Base-by-base conservation (phyloP, 1,140 invertebrate species). In the Glossosoma conforme region DNA sequence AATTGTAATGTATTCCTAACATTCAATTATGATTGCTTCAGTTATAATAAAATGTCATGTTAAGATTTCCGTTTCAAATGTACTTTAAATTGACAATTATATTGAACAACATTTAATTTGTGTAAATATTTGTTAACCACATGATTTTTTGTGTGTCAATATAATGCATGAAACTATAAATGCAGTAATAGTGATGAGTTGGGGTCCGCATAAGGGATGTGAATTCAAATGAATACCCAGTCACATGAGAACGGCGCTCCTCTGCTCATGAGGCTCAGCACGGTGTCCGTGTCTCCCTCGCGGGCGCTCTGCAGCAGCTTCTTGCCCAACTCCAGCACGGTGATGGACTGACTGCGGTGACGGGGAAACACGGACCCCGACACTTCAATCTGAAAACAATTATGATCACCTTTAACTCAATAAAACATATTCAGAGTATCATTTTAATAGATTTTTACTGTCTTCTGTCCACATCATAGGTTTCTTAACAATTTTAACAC, bases 241-340 rank as follows among this genome's bases (percentile, higher is more conserved):
- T 96, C 91, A 13, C 91, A 87, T 1, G 88, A 90, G 61, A 96
- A 94, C 2, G 91, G 92, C 21, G 92, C 91, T 36, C 92, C 92
- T 70, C 84, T 84, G 15, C 79, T 80, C 77, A 95, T 87, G 11
- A 94, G 77, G n/a, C 83, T 76, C 50, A 85, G 74, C 1, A 95
- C 87, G 55, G 82, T 77, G 36, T 84, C 78, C 2, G 84, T 82
- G 64, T 93, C 82, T 4, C 90, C 91, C 61, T 84, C 79, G 62
- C 83, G 80, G 17, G 91, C 84, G 43, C 83, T 84, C 62, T 86
- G 79, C 43, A 95, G 67, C 58, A 96, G 72, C 44, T 85, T 78
- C 60, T 93, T 93, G 11, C 91, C 91, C 45, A 92, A 70, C 69
- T 92, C 87, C 46, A 85, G 77, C 13, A 52, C 46, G 2, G 36